Evolutionary conservation across 1,140 invertebrate genomes (phyloP).

Genomic region (Paraescarpia echinospica): DNA sequence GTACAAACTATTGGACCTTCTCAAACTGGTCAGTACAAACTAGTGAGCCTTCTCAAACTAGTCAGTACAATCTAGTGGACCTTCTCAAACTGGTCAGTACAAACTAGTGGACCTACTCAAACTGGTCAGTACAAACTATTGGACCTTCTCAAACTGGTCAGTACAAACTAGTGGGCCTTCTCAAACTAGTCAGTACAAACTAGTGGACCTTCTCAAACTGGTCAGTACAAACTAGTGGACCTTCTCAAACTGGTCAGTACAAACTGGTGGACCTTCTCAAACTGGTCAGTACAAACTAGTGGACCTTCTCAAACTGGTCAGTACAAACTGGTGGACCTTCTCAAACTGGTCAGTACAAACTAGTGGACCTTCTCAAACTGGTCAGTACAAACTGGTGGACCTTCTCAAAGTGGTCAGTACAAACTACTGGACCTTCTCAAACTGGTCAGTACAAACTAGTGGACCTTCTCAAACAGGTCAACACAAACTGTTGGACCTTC

Average conservation of each 20-base stretch:
- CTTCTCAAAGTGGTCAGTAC: slow-evolving; percentile 24
- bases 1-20: slow-evolving; percentile 46
- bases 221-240: background rate
- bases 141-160: slow-evolving; percentile 37
- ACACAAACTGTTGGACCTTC: slow-evolving; percentile 45
- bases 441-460: no score
- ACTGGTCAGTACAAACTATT: background rate
- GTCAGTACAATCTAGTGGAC: no score
- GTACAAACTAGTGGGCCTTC: no score
- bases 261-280: no score
- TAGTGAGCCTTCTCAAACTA: slow-evolving; percentile 33
- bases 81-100: no score
- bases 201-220: slow-evolving; percentile 39
- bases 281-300: slow-evolving; percentile 48
- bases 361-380: no score
- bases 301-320: slow-evolving; percentile 34
- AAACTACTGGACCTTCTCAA: slow-evolving; percentile 25
- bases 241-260: slow-evolving; percentile 41
- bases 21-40: background rate
- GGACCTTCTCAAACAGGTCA: no score
- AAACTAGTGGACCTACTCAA: slow-evolving; percentile 45
- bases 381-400: slow-evolving; percentile 48
- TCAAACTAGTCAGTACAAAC: no score
- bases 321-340: background rate
- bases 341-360: no score